phyloP scores from a whole-genome alignment of 2,113 vertebrate genomes.

The Meles meles region DNA sequence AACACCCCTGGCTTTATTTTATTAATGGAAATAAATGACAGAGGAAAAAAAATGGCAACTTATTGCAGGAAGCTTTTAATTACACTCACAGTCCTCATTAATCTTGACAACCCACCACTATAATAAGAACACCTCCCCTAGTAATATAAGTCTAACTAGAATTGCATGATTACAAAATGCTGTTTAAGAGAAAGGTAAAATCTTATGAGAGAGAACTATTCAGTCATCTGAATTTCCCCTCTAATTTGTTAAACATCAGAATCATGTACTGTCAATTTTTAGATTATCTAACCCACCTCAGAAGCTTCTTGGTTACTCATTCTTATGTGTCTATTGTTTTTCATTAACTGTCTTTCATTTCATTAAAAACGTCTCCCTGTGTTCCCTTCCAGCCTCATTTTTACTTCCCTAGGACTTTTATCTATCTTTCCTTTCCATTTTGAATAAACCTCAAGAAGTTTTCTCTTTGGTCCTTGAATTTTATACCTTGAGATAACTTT shows the following conservation, averaged over 20 bases:
- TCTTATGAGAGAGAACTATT: not conserved
- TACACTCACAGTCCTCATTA: not conserved
- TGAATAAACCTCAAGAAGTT: conserved; percentile 1
- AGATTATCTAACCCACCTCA: not conserved
- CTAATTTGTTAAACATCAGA: conserved; percentile 14
- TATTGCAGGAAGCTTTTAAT: conserved; percentile 49
- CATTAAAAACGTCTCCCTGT: not conserved
- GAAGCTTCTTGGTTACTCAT: not conserved
- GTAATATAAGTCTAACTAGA: not conserved
- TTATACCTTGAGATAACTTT: conserved; percentile 4
- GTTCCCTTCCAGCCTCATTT: not conserved
- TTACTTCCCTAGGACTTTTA: not conserved
- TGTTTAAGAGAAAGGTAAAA: conserved; percentile 1
- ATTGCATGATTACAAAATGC: not conserved
- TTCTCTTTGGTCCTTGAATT: not conserved
- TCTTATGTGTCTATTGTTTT: not conserved
- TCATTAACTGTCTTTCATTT: not conserved
- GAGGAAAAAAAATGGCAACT: not conserved
- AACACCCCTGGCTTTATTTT: not conserved
- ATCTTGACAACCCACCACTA: not conserved
- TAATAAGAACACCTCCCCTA: not conserved
- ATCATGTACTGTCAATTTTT: not conserved
- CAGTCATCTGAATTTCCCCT: not conserved
- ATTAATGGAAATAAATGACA: conserved; percentile 37
- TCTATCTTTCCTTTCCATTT: not conserved